Evolutionary conservation across 1,140 invertebrate genomes (phyloP).

Genomic region (Apis florea): DNA sequence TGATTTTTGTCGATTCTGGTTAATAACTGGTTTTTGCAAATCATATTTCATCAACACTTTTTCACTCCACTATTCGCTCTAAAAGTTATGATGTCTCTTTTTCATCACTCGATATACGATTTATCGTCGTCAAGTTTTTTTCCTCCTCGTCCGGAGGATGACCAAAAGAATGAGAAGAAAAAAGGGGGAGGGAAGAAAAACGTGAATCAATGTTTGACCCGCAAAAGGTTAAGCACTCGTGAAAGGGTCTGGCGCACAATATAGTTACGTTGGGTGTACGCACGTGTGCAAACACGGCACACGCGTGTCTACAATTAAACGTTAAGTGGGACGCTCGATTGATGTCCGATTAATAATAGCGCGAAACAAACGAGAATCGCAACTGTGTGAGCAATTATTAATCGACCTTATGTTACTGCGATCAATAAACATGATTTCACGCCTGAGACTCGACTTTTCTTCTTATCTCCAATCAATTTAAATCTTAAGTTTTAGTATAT

Average conservation of each 20-base stretch:
- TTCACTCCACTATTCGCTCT: too few relatives aligned
- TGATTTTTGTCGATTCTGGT: too few relatives aligned
- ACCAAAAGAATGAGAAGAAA: neutral
- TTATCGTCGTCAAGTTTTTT: too few relatives aligned
- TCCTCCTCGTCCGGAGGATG: neutral
- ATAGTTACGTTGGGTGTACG: neutral
- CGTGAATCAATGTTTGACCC: constrained; percentile 3
- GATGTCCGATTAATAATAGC: constrained; percentile 43
- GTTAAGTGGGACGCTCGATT: constrained; percentile 42
- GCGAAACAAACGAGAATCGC: constrained; percentile 12
- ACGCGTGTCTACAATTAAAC: constrained; percentile 28
- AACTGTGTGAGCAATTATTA: constrained; percentile 24
- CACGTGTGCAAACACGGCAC: neutral
- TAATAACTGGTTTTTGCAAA: too few relatives aligned
- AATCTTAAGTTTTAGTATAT: too few relatives aligned
- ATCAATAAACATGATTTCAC: constrained; percentile 6
- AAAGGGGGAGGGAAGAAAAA: neutral
- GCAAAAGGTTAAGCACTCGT: neutral
- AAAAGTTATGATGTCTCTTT: too few relatives aligned
- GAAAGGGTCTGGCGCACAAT: neutral
- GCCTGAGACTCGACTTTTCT: neutral
- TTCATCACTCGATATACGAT: too few relatives aligned
- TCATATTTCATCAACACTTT: too few relatives aligned
- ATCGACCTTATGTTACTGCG: constrained; percentile 30
- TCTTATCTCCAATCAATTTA: neutral